Evolutionary conservation across 2,797 vertebrate species (phyloP).

Genomic region (Eurystomus glaucurus): DNA sequence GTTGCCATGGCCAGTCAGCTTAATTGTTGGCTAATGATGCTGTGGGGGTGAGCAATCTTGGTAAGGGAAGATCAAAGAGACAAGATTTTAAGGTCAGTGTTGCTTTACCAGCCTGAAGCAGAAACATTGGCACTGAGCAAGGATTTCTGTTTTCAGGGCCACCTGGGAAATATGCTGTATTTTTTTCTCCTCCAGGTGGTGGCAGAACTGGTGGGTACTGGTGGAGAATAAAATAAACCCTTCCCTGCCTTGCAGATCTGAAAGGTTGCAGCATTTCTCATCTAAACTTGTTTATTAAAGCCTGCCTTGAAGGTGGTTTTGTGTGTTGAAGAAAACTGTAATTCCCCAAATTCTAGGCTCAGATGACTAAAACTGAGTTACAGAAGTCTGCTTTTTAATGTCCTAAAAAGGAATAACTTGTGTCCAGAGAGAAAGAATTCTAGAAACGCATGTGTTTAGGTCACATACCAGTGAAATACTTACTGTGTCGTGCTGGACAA

Average conservation of each 20-base stretch:
- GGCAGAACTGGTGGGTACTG: not conserved
- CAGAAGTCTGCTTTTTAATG: not conserved
- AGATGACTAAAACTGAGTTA: not conserved
- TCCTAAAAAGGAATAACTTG: not conserved
- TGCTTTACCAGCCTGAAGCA: not conserved
- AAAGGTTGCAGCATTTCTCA: not conserved
- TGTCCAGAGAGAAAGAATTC: not conserved
- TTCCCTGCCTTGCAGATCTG: not conserved
- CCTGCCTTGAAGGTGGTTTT: not conserved
- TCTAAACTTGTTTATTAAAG: accelerated
- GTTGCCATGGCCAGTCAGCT: not conserved
- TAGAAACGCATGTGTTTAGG: not conserved
- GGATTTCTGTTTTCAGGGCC: not conserved
- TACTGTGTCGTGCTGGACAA: not conserved
- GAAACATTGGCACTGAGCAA: not conserved
- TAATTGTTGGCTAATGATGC: not conserved
- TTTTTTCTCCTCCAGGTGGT: not conserved
- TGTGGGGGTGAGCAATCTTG: not conserved
- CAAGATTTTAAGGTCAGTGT: not conserved
- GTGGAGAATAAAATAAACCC: not conserved
- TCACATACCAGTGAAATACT: not conserved
- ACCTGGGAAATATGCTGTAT: not conserved
- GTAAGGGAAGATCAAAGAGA: not conserved
- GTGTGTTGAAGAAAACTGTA: not conserved
- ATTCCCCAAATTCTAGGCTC: not conserved